phyloP scores from a whole-genome alignment of 2,888 invertebrate species.

The Xestia sexstrigata region DNA sequence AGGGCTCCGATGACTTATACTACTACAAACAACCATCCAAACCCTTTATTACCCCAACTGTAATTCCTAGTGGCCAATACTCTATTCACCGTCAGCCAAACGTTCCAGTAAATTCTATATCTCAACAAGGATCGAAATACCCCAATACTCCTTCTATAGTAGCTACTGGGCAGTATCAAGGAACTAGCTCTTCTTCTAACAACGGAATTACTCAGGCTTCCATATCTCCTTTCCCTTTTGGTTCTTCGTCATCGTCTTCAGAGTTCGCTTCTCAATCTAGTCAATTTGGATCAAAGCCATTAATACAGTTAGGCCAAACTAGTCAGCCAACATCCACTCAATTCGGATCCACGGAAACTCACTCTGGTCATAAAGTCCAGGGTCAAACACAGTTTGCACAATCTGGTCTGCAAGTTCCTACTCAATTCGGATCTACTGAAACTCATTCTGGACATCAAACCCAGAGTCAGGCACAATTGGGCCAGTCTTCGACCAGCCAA shows the following conservation, averaged over 20 bases:
- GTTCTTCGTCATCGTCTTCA: slow-evolving; percentile 65
- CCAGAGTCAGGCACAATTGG: background rate
- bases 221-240: slow-evolving; percentile 75
- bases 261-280: slow-evolving; percentile 52
- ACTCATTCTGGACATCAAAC: slow-evolving; percentile 13
- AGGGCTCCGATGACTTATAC: slow-evolving; percentile 76
- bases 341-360: slow-evolving; percentile 53
- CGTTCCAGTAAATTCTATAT: slow-evolving; percentile 45
- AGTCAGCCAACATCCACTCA: slow-evolving; percentile 32
- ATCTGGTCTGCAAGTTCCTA: background rate
- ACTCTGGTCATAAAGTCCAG: slow-evolving; percentile 55
- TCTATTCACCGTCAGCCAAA: slow-evolving; percentile 21
- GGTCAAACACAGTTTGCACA: slow-evolving; percentile 43
- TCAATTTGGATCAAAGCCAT: slow-evolving; percentile 60
- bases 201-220: slow-evolving; percentile 71
- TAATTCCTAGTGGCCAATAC: slow-evolving; percentile 24
- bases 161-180: slow-evolving; percentile 47
- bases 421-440: slow-evolving; percentile 35
- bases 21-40: slow-evolving; percentile 80
- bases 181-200: slow-evolving; percentile 48
- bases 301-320: slow-evolving; percentile 30
- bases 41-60: slow-evolving; percentile 71
- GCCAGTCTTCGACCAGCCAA: background rate
- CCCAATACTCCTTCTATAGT: slow-evolving; percentile 64
- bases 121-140: slow-evolving; percentile 55